Conservation (phyloP, 2,797 vertebrate genomes). For the Microcaecilia unicolor region DNA sequence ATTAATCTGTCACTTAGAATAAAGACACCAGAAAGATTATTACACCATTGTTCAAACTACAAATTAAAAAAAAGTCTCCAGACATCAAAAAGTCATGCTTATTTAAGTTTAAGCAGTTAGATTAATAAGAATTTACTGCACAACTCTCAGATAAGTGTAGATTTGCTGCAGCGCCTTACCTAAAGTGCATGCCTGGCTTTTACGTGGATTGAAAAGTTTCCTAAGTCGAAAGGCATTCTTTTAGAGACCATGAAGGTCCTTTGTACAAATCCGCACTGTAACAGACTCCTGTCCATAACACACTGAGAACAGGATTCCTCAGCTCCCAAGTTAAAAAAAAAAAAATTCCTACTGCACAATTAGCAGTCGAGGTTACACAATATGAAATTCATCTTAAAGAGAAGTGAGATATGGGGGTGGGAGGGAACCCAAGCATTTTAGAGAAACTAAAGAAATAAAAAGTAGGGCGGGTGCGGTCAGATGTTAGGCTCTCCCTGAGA, state of each 20-base stretch:
- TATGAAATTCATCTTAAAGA: conserved; percentile 56
- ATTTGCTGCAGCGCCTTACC: conserved; percentile 56
- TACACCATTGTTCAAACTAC: too few relatives aligned
- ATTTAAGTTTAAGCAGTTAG: too few relatives aligned
- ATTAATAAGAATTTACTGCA: too few relatives aligned
- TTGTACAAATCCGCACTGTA: conserved; percentile 54
- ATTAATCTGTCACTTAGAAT: too few relatives aligned
- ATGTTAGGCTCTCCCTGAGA: conserved; percentile 60
- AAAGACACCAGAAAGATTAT: too few relatives aligned
- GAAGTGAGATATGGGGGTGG: too few relatives aligned
- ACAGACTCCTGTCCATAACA: conserved; percentile 45
- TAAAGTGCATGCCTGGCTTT: conserved; percentile 61
- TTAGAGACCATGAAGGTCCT: conserved; percentile 58
- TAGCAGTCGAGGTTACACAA: conserved; percentile 50
- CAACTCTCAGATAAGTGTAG: conserved; percentile 35
- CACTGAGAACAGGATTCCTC: conserved; percentile 41
- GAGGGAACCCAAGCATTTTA: conserved; percentile 42
- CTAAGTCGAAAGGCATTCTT: conserved; percentile 64
- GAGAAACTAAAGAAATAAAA: too few relatives aligned
- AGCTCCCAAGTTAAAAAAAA: conserved; percentile 34
- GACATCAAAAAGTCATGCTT: too few relatives aligned
- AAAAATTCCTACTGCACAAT: conserved; percentile 53
- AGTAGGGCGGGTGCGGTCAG: conserved; percentile 64
- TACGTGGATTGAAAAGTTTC: conserved; percentile 61
- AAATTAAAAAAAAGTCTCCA: too few relatives aligned